A percentile compares a stretch with the other conserved stretches of the same genome.
These are phyloP conservation scores for Tetrax tetrax DNA, from an alignment of 2,113 vertebrate genomes.

Conservation along the genomic window DNA sequence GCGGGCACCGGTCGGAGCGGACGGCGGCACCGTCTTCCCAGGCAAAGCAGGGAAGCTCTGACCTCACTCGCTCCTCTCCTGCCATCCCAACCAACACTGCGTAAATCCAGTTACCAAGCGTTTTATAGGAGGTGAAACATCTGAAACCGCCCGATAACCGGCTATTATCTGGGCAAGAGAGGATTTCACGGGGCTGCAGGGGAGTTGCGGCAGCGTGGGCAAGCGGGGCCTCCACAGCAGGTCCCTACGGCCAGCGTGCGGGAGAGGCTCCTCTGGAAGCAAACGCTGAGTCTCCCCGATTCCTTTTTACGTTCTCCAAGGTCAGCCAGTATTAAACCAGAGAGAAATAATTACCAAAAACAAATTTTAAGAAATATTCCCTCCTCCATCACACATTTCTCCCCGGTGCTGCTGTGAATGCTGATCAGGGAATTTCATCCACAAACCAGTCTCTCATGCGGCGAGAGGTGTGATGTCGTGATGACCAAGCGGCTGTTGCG, in stretches of 20 bases:
- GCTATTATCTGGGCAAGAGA: neutral
- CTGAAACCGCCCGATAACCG: neutral
- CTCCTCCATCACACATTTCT: neutral
- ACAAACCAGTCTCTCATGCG: neutral
- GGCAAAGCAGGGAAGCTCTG: neutral
- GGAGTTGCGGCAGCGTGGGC: neutral
- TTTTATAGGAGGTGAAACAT: neutral
- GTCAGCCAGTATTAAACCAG: neutral
- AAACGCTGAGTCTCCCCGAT: neutral
- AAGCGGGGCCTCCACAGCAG: fast-evolving
- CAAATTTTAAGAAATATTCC: neutral
- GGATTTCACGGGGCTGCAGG: neutral
- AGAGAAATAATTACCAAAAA: neutral
- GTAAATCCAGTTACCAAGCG: neutral
- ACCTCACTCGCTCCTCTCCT: neutral
- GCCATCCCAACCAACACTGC: neutral
- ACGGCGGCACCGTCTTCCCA: neutral
- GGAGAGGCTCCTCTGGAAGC: neutral
- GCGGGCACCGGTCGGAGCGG: neutral
- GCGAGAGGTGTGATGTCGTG: neutral
- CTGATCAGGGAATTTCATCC: conserved; percentile 25
- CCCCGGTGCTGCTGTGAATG: neutral
- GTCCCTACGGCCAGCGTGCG: fast-evolving
- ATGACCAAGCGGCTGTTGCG: neutral
- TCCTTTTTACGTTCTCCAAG: neutral